These are phyloP conservation scores for Cryptoprocta ferox DNA, from an alignment of 2,797 vertebrate genomes.

Conservation along the genomic window DNA sequence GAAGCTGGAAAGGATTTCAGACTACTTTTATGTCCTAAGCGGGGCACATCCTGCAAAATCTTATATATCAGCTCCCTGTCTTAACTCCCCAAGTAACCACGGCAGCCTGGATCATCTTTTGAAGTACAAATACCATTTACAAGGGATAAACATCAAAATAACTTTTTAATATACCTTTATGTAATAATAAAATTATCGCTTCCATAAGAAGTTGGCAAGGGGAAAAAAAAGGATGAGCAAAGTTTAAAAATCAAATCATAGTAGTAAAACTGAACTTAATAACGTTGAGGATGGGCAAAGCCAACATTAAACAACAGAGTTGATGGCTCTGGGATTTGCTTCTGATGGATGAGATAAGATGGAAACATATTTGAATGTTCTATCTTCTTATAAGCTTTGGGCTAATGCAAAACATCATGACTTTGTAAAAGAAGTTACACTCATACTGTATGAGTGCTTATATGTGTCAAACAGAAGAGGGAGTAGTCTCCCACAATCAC, in stretches of 20 bases:
- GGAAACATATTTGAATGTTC: background rate
- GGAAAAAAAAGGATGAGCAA: background rate
- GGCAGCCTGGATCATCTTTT: background rate
- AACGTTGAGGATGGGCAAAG: background rate
- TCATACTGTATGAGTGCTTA: background rate
- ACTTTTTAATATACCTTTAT: background rate
- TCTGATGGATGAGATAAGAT: background rate
- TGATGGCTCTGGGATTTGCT: background rate
- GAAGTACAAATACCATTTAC: background rate
- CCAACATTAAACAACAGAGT: background rate
- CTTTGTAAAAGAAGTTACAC: background rate
- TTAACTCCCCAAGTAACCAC: background rate
- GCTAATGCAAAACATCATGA: background rate
- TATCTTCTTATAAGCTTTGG: background rate
- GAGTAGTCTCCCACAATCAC: background rate
- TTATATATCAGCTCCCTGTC: background rate
- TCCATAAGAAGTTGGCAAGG: background rate
- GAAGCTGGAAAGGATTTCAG: background rate
- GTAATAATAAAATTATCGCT: background rate
- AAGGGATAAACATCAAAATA: background rate
- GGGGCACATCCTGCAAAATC: background rate
- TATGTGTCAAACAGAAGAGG: background rate
- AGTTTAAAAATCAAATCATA: background rate
- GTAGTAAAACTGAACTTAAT: background rate
- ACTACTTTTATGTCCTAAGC: background rate